phyloP scores from a whole-genome alignment of 2,113 vertebrate species.

The Heterocephalus glaber region DNA sequence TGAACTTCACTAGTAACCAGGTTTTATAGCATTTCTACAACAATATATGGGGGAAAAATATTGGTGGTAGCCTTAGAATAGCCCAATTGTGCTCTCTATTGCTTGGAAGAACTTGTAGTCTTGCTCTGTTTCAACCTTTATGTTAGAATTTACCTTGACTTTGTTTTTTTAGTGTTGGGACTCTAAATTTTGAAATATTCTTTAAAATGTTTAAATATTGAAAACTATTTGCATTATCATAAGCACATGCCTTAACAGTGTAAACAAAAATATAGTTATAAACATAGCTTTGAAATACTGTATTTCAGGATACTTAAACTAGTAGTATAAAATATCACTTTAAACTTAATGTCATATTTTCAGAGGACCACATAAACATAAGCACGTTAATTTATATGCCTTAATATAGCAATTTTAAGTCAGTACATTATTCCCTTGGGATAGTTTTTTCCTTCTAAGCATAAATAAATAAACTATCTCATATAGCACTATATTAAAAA shows the following conservation, averaged over 20 bases:
- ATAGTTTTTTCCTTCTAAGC: background rate
- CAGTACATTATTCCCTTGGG: background rate
- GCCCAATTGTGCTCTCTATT: background rate
- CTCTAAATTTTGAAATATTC: constrained; percentile 38
- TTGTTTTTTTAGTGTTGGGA: background rate
- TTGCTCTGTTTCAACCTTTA: background rate
- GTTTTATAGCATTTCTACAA: background rate
- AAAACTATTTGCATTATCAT: constrained; percentile 1
- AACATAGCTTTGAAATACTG: constrained; percentile 14
- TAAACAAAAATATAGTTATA: constrained; percentile 10
- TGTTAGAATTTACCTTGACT: constrained; percentile 19
- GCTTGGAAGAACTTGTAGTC: background rate
- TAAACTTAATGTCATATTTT: background rate
- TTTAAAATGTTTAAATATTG: constrained; percentile 37
- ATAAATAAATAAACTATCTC: constrained; percentile 27
- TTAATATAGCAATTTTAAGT: constrained; percentile 38
- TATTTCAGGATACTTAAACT: constrained; percentile 7
- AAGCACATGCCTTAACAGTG: background rate
- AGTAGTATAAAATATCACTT: constrained; percentile 15
- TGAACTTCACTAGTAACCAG: too few relatives aligned
- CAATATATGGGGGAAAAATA: background rate
- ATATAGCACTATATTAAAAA: constrained; percentile 36
- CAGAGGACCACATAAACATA: background rate
- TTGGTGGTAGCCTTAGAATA: background rate
- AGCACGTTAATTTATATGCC: constrained; percentile 3